Evolutionary conservation across 2,888 invertebrate species (phyloP), one percentile per base, ranked within the genome.

Genomic region (Cactoblastis cactorum): DNA sequence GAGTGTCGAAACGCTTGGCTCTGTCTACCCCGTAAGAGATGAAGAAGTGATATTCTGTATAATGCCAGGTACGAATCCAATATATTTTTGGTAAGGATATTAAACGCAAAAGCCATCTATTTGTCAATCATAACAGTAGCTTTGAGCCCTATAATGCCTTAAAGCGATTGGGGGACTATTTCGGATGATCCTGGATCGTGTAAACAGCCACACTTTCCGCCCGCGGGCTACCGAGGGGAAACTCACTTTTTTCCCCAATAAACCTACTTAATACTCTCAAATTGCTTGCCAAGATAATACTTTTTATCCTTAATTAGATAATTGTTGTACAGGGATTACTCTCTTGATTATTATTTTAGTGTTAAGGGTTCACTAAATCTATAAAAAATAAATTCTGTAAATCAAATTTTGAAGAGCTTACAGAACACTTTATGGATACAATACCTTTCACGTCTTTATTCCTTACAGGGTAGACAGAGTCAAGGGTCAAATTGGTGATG

Each of bases 141-240:
- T 74, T 69, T 61, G 70, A 74, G 68, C 73, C 73, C 58, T 66
- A 70, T 73, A 77, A 81, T 79, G 77, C 77, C 77, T 76, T 71
- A 67, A 76, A 81, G 74, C 74, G 69, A 71, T 70, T 67, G 68
- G 74, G 79, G 9, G 74, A 67, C 68, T 74, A 73, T 71, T 73
- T 81, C 80, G 74, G 79, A 74, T 74, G 77, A 69, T 74, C 73
- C 74, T 60, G 69, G 58, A 38, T 71, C 72, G 77, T 83, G 84
- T 84, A 85, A 84, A 85, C 84, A 85, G 75, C 78, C 78, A 77
- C 73, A 74, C 73, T 78, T 77, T 77, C 78, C 81, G 78, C 78
- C 79, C 69, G 57, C 61, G 80, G 67, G 53, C 46, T 50, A 46
- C 19, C 59, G 45, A 32, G 45, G 33, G 47, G 22, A 14, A 3